phyloP scores from a whole-genome alignment of 1,140 invertebrate species.

The Hyles vespertilio region DNA sequence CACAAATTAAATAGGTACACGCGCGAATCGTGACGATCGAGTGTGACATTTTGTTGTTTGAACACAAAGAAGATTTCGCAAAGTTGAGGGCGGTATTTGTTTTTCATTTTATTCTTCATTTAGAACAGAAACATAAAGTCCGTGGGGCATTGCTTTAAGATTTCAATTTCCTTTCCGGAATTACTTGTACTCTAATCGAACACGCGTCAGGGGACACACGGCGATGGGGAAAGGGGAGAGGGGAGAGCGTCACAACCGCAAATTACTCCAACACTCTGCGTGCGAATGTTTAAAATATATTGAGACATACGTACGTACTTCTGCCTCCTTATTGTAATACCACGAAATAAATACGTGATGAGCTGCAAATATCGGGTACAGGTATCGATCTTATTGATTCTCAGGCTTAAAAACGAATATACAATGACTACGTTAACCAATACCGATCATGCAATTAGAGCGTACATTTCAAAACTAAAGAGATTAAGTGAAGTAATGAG shows the following conservation, averaged over 20 bases:
- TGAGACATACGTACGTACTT: conserved; percentile 30
- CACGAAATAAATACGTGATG: conserved; percentile 44
- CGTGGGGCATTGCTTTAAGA: conserved; percentile 70
- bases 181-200: conserved; percentile 73
- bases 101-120: conserved; percentile 55
- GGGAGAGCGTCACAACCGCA: conserved; percentile 50
- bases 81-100: conserved; percentile 34
- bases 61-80: conserved; percentile 2
- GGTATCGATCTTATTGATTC: conserved; percentile 5
- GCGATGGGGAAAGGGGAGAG: conserved; percentile 17
- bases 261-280: conserved; percentile 63
- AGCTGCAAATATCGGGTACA: conserved; percentile 46
- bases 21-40: conserved; percentile 2
- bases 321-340: conserved; percentile 28
- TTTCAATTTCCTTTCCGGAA: conserved; percentile 74
- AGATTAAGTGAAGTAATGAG: not conserved
- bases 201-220: conserved; percentile 58
- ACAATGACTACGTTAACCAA: too few relatives aligned
- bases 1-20: conserved; percentile 10
- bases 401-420: not conserved
- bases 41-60: conserved; percentile 2
- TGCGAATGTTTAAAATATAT: conserved; percentile 69
- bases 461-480: too few relatives aligned
- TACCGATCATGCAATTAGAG: too few relatives aligned
- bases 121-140: conserved; percentile 57